Base-by-base conservation (phyloP, 2,113 vertebrate species). In the Serilophus lunatus region DNA sequence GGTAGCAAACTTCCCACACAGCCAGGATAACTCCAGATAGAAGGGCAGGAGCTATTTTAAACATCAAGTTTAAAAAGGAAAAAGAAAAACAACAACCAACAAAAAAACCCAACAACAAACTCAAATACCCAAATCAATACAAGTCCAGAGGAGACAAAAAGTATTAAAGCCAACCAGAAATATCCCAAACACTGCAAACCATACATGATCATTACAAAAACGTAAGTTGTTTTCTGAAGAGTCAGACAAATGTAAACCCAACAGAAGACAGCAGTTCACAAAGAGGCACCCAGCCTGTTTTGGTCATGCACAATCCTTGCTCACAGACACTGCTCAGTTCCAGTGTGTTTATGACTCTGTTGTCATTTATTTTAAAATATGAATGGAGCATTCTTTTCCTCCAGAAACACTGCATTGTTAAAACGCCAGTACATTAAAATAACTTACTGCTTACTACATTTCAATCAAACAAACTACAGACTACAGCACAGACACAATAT, bases 361-460 rank as follows among this genome's bases (percentile, higher is more conserved):
- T 95, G 96, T 95, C 83, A 88, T 82, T 87, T 95, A 88, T 91
- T 94, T 95, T 71, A 79, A 88, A 95, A 84, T 54, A 91, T 96
- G 86, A 97, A 95, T 95, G 90, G 44, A 44, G 93, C 86, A 90
- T 96, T 97, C 91, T 96, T 95, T 54, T 82, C 86, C 75, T 59
- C 86, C 90, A 96, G 92, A 97, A 93, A 92, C 81, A 63, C 47
- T 29, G 72, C 91, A 93, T 91, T 97, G 95, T 96, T 96, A 78
- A 93, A 93, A 94, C 75, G 69, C 81, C 95, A 97, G 90, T 79
- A 77, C 72, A 96, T 94, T 96, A 94, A 95, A 95, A 94, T 90
- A 95, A 93, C 94, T 88, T 54, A 53, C 79, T 86, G 92, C 86
- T 97, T 88, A 77, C 93, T 91, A 47, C 42, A 68, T 86, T 84